Evolutionary conservation across 2,113 vertebrate species (phyloP).

Genomic region (Corythornis madagascariensis): DNA sequence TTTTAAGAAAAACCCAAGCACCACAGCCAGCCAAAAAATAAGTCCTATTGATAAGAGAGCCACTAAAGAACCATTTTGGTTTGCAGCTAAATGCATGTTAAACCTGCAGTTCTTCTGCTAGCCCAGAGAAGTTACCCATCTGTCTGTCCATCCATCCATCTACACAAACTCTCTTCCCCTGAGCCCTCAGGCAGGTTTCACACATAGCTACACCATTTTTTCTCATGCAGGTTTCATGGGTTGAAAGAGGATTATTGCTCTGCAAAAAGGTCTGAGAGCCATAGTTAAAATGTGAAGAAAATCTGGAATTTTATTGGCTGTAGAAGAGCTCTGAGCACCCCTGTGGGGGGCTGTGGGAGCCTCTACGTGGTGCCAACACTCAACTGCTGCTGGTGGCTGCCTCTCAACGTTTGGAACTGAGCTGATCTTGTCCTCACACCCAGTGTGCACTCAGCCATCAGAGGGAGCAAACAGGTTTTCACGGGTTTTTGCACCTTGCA

Average conservation of each 20-base stretch:
- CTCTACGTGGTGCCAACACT: neutral
- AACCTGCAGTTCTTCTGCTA: neutral
- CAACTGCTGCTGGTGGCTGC: neutral
- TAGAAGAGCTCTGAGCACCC: rapidly evolving
- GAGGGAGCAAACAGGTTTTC: neutral
- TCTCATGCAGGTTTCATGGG: rapidly evolving
- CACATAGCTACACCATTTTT: rapidly evolving
- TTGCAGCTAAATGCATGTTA: neutral
- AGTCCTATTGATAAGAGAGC: neutral
- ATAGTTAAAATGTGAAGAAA: rapidly evolving
- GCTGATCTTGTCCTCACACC: neutral
- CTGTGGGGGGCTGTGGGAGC: neutral
- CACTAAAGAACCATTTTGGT: neutral
- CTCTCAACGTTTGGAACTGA: neutral
- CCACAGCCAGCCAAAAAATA: neutral
- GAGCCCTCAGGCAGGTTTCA: neutral
- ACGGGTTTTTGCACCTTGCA: neutral
- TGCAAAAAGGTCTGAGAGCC: neutral
- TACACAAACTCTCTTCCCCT: rapidly evolving
- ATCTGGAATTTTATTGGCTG: rapidly evolving
- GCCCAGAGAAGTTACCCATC: too few species aligned
- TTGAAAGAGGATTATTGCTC: neutral
- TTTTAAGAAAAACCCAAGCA: neutral
- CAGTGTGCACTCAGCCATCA: neutral
- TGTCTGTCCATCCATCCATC: rapidly evolving